Conservation (phyloP, 2,797 vertebrate species). For the Euphonia xanthogaster region DNA sequence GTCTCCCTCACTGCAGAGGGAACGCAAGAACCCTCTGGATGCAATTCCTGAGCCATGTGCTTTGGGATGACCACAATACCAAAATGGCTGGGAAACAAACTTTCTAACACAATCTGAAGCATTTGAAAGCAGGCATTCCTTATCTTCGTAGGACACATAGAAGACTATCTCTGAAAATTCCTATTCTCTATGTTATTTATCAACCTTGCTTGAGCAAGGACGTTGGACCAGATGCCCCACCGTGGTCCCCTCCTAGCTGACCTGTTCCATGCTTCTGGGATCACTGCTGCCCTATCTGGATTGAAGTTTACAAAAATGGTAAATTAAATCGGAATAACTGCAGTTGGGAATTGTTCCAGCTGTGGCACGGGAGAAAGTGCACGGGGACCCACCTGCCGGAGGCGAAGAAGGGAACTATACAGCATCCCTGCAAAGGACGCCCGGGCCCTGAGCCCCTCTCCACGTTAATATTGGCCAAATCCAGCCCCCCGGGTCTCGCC, state of each 20-base stretch:
- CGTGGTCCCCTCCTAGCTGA: not conserved
- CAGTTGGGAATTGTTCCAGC: not conserved
- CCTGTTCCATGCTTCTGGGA: not conserved
- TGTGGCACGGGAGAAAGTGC: rapidly evolving
- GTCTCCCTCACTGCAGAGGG: not conserved
- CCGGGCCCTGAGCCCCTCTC: rapidly evolving
- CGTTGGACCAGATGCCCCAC: not conserved
- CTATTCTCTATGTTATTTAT: not conserved
- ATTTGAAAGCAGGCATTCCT: not conserved
- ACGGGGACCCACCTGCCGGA: rapidly evolving
- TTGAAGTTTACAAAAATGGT: rapidly evolving
- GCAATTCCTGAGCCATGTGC: not conserved
- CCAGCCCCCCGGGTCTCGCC: rapidly evolving
- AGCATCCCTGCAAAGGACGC: rapidly evolving
- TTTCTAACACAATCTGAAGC: not conserved
- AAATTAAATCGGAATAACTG: not conserved
- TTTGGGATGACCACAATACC: not conserved
- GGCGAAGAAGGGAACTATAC: rapidly evolving
- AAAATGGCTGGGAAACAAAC: not conserved
- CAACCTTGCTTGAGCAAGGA: not conserved
- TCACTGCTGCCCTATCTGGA: no score
- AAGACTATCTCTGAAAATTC: not conserved
- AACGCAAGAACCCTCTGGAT: not conserved
- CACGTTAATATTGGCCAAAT: rapidly evolving
- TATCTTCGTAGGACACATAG: rapidly evolving